Base-by-base conservation (phyloP, 2,113 vertebrate genomes). In the Theristicus caerulescens region DNA sequence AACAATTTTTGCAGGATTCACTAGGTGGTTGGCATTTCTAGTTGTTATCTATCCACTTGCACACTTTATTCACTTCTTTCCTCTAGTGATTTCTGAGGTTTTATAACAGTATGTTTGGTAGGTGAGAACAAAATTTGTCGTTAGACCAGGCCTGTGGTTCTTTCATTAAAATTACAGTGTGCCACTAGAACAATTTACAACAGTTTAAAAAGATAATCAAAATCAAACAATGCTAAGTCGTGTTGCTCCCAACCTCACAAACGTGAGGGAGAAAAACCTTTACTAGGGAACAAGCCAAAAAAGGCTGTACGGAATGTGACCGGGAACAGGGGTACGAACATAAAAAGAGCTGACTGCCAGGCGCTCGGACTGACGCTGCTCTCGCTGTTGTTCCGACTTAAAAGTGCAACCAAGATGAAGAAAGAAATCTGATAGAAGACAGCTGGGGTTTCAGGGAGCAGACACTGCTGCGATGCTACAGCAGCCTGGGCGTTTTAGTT, bases 1-100 rank as follows among this genome's bases (percentile, higher is more conserved):
- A 96, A 73, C 62, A 86, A 31, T 69, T 85, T 92, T 80, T 80
- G 34, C 66, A 92, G 74, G 78, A 95, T 88, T 91, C 81, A 64
- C 54, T 58, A 7, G 8, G 66, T 66, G 38, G 46, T 4, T 95
- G 78, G 70, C 74, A 86, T 80, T 93, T 89, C 54, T 64, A 91
- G 74, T 31, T 89, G 70, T 51, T 91, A 85, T 4, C 84, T 85
- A 31, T 47, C 51, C 64, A 65, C 49, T 76, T 44, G 19, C 80
- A 86, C 44, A 21, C 40, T 91, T 85, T 38, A 61, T 57, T 85
- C 17, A 10, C 32, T 86, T 88, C 31, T 84, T 93, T 71, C 52
- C 88, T 87, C 81, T 31, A 54, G 54, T 40, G 86, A 47, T 90
- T 93, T 38, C 78, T 73, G 34, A 93, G 78, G 46, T 84, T 85